These are phyloP conservation scores for Amazona guildingii DNA, from an alignment of 2,113 vertebrate genomes.

Conservation along the genomic window DNA sequence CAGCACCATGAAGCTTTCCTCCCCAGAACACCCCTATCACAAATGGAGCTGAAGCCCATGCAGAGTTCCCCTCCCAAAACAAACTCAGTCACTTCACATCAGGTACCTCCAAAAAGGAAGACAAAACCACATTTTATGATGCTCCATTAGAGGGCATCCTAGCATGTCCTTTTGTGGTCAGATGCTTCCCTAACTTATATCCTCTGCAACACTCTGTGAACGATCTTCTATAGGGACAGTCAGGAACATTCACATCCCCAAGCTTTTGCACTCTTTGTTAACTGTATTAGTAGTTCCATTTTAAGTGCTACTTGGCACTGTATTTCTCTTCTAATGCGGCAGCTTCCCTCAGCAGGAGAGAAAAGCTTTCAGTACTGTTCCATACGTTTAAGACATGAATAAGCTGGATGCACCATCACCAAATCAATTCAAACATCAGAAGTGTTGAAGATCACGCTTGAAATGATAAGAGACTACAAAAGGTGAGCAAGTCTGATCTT, in stretches of 20 bases:
- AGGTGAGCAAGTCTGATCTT: background rate
- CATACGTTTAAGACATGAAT: background rate
- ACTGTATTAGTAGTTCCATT: background rate
- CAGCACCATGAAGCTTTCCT: background rate
- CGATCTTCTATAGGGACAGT: background rate
- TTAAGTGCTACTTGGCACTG: background rate
- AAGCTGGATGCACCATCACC: background rate
- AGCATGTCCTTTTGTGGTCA: conserved; percentile 32
- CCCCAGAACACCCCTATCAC: background rate
- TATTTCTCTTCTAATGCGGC: background rate
- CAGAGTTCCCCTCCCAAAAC: background rate
- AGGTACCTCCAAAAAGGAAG: background rate
- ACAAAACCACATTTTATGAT: background rate
- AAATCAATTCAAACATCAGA: background rate
- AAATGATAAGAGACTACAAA: background rate
- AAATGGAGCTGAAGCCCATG: background rate
- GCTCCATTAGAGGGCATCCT: conserved; percentile 66
- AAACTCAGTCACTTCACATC: background rate
- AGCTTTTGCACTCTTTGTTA: background rate
- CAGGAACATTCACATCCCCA: background rate
- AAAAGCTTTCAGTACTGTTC: background rate
- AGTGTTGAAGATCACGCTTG: background rate
- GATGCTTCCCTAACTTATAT: background rate
- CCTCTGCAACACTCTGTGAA: background rate
- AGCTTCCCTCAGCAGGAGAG: background rate